Evolutionary conservation across 2,888 invertebrate species (phyloP).

Genomic region (Caenorhabditis zanzibari): DNA sequence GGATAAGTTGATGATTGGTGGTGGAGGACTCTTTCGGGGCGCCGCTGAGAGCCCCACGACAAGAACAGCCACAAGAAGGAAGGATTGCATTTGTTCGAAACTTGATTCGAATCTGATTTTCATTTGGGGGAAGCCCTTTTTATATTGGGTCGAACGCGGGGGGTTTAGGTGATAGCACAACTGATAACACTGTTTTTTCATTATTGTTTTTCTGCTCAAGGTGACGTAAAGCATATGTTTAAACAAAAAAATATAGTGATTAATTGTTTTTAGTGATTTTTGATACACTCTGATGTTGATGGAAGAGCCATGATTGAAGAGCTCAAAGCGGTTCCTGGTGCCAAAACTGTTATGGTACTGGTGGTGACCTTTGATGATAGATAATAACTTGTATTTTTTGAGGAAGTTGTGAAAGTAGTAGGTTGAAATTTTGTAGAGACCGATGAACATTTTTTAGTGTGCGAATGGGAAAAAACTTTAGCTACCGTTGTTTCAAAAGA

Average conservation of each 20-base stretch:
- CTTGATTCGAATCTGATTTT: constrained; percentile 26
- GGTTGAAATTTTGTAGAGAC: not conserved
- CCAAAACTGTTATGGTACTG: constrained; percentile 3
- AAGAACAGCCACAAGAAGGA: constrained; percentile 19
- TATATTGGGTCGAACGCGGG: constrained; percentile 8
- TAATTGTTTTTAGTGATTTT: constrained; percentile 31
- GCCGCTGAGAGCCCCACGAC: constrained; percentile 20
- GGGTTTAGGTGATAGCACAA: constrained; percentile 1
- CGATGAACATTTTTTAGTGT: too few species aligned
- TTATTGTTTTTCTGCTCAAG: constrained; percentile 9
- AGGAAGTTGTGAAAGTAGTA: not conserved
- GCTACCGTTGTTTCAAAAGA: too few species aligned
- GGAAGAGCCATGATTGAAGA: not conserved
- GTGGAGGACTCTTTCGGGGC: constrained; percentile 24
- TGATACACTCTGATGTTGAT: constrained; percentile 4
- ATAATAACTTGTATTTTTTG: not conserved
- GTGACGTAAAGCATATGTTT: constrained; percentile 24
- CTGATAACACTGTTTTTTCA: constrained; percentile 44
- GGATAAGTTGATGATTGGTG: not conserved
- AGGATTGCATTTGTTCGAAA: constrained; percentile 28
- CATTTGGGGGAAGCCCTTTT: constrained; percentile 13
- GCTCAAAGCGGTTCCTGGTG: constrained; percentile 8
- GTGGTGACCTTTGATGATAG: not conserved
- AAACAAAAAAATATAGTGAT: constrained; percentile 12
- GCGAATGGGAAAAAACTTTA: too few species aligned